Conservation (phyloP, 2,113 vertebrate genomes). For the Atlantisia rogersi region DNA sequence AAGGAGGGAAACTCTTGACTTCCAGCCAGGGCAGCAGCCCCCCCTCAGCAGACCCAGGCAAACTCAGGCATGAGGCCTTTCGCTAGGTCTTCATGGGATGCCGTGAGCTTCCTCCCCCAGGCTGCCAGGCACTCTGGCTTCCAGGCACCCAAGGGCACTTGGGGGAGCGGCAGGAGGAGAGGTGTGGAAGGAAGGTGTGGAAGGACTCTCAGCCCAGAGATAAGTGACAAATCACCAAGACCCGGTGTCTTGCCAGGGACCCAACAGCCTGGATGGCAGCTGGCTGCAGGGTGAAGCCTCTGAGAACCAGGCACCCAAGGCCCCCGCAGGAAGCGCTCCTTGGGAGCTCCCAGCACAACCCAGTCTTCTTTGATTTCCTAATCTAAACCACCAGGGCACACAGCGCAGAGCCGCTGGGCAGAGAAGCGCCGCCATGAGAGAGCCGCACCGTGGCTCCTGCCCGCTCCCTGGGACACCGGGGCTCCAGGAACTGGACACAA, state of each 20-base stretch:
- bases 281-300: rapidly evolving
- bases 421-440: not conserved
- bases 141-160: not conserved
- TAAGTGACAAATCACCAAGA: not conserved
- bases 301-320: not conserved
- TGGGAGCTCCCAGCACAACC: not conserved
- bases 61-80: rapidly evolving
- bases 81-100: rapidly evolving
- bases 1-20: not conserved
- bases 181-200: too few relatives aligned
- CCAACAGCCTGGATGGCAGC: not conserved
- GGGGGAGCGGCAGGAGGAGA: not conserved
- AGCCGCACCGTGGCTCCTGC: not conserved
- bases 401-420: not conserved
- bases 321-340: not conserved
- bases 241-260: not conserved
- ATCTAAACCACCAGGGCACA: not conserved
- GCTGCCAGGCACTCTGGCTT: not conserved
- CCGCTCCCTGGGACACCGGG: not conserved
- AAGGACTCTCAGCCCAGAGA: not conserved
- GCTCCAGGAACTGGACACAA: constrained; percentile 37
- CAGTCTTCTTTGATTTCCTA: not conserved
- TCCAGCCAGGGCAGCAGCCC: not conserved
- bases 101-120: not conserved
- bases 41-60: not conserved